Conservation (phyloP, 2,888 invertebrate species). For the Lapara coniferarum region DNA sequence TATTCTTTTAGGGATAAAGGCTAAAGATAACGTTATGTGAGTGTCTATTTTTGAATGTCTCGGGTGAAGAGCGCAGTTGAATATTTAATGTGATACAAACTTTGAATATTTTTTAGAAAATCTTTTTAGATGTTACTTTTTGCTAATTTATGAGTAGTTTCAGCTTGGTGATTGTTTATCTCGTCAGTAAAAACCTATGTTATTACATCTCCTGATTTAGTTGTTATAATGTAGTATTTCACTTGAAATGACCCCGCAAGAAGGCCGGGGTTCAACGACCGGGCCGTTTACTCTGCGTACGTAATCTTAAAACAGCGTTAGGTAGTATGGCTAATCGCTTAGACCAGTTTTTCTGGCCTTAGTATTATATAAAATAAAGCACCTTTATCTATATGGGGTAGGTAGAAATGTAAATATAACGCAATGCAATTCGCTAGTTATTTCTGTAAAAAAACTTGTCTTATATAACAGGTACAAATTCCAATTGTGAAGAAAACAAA, state of each 20-base stretch:
- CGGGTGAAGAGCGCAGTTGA: too few species aligned
- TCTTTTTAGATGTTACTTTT: too few species aligned
- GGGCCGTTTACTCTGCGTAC: constrained; percentile 23
- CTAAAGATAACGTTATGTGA: too few species aligned
- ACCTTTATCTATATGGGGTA: background rate
- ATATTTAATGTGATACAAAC: too few species aligned
- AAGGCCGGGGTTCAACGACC: constrained; percentile 31
- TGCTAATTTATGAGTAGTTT: background rate
- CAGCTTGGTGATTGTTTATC: background rate
- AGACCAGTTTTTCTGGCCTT: constrained; percentile 19
- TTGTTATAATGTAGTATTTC: constrained; percentile 8
- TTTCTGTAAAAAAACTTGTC: too few species aligned
- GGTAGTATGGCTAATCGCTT: constrained; percentile 13
- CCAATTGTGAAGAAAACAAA: too few species aligned
- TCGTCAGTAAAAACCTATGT: background rate
- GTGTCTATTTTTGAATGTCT: too few species aligned
- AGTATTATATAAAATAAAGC: constrained; percentile 11
- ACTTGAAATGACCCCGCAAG: constrained; percentile 32
- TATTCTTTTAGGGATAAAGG: too few species aligned
- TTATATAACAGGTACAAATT: too few species aligned
- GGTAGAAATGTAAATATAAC: too few species aligned
- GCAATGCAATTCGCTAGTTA: too few species aligned
- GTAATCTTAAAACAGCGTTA: constrained; percentile 16
- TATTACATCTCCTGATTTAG: background rate
- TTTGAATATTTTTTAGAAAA: too few species aligned